Evolutionary conservation across 2,113 vertebrate genomes (phyloP).

Genomic region (Phalacrocorax pelagicus): DNA sequence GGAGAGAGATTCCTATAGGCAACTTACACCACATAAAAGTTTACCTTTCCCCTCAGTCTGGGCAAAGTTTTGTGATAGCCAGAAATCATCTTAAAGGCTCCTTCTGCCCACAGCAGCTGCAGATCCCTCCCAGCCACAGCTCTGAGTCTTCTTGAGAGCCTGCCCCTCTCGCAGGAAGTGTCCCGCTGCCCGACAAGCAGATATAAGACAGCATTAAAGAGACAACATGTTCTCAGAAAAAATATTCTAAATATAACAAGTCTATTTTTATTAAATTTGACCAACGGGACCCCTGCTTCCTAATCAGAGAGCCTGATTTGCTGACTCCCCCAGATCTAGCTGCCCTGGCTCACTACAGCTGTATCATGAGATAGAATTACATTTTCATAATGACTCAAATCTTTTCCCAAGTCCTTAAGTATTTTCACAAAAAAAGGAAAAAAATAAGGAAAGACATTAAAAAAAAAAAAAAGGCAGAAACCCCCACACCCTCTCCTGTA

Average conservation of each 20-base stretch:
- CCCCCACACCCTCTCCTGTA: neutral
- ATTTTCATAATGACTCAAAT: slow-evolving; percentile 52
- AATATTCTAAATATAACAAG: slow-evolving; percentile 48
- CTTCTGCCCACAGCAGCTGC: neutral
- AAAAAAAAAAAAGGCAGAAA: neutral
- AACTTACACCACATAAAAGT: neutral
- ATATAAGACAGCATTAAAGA: neutral
- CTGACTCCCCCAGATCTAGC: slow-evolving; percentile 13
- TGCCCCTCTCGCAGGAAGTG: neutral
- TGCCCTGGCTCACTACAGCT: slow-evolving; percentile 12
- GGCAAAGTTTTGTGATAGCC: neutral
- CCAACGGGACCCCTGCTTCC: slow-evolving; percentile 41
- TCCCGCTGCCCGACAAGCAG: neutral
- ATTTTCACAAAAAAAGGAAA: slow-evolving; percentile 61
- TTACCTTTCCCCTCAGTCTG: neutral
- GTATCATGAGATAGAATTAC: slow-evolving; percentile 56
- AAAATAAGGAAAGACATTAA: slow-evolving; percentile 10
- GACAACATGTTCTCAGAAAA: slow-evolving; percentile 17
- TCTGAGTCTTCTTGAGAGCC: neutral
- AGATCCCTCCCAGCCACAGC: neutral
- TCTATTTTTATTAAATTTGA: slow-evolving; percentile 64
- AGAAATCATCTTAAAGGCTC: neutral
- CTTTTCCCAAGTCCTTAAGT: slow-evolving; percentile 50
- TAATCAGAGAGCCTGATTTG: slow-evolving; percentile 45
- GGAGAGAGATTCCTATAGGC: neutral